phyloP scores from a whole-genome alignment of 1,140 invertebrate species.

The Papilio polytes region DNA sequence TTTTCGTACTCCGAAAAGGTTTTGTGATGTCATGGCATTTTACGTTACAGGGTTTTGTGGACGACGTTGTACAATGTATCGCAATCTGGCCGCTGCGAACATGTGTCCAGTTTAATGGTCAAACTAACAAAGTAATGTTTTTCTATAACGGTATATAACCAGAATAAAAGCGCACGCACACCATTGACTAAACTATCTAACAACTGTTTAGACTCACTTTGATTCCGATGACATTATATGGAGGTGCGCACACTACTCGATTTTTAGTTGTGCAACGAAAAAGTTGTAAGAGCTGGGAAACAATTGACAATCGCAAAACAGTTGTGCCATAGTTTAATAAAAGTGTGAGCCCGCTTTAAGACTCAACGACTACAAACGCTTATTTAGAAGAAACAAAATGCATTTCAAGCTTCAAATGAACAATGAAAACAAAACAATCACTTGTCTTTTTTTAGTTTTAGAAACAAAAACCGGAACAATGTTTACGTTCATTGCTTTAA shows the following conservation, averaged over 20 bases:
- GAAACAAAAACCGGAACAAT: not conserved
- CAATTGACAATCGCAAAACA: too few relatives aligned
- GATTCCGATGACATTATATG: too few relatives aligned
- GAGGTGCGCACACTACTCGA: too few relatives aligned
- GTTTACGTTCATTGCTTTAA: slow-evolving; percentile 4
- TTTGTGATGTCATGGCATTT: slow-evolving; percentile 80
- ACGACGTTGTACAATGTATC: slow-evolving; percentile 50
- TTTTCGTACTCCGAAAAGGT: slow-evolving; percentile 60
- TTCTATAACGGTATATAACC: not conserved
- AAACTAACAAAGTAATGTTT: slow-evolving; percentile 42
- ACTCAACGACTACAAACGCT: too few relatives aligned
- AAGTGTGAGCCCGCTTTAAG: too few relatives aligned
- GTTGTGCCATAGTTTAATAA: too few relatives aligned
- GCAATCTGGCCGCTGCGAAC: slow-evolving; percentile 48
- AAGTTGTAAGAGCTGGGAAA: too few relatives aligned
- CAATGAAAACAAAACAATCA: not conserved
- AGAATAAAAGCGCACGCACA: too few relatives aligned
- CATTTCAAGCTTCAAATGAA: not conserved
- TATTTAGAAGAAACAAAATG: too few relatives aligned
- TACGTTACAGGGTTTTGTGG: slow-evolving; percentile 73
- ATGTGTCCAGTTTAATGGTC: slow-evolving; percentile 58
- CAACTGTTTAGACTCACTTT: too few relatives aligned
- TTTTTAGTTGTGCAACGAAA: too few relatives aligned
- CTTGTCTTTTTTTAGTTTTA: not conserved
- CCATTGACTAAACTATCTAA: too few relatives aligned